Base-by-base conservation (phyloP, 92 coral and sea anemone genomes). In the Umimayanthus kanabou region DNA sequence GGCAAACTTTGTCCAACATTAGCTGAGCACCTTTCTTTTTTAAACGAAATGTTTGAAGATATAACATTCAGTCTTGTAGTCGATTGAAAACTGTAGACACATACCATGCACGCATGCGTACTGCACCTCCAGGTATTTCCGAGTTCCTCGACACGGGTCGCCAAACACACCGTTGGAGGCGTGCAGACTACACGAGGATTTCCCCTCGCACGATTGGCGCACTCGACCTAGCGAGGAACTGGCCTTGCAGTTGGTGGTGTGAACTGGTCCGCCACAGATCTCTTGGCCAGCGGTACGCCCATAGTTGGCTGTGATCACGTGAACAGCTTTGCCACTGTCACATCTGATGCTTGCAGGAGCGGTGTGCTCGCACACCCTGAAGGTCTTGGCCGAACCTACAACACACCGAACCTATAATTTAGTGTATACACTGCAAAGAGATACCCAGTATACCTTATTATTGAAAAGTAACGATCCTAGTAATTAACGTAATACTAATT, bases 71-170 rank as follows among this genome's bases (percentile, higher is more conserved):
- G 23, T 47, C 50, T 20, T 9, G 23, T 14, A 16, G 23, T 4
- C 22, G 18, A 14, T 57, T 57, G 4, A 20, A 4, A 57, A 57
- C 23, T 57, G 4, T 2, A 57, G 11, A 57, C 18, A 57, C 65
- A 4, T 20, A 57, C 65, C 65, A 14, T 22, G 65, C 65, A 15
- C 20, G 11, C 65, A 57, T 57, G 65, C 5, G 65, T 57, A 57
- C 18, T 57, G 65, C 65, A 84, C 88, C 88, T 84, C 79, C 39
- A 84, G 80, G 40, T 84, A 84, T 70, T 84, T 84, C 42, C n/a
- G 22, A 30, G 88, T 84, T 15, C 80, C 79, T 20, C 5, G 4
- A 28, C 88, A 84, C 20, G 88, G 88, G 39, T 84, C 88, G 23
- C 88, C 88, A 71, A 64, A 84, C 13, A 70, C 39, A 26, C 42